phyloP scores from a whole-genome alignment of 2,888 invertebrate species.

The Fragum whitleyi region DNA sequence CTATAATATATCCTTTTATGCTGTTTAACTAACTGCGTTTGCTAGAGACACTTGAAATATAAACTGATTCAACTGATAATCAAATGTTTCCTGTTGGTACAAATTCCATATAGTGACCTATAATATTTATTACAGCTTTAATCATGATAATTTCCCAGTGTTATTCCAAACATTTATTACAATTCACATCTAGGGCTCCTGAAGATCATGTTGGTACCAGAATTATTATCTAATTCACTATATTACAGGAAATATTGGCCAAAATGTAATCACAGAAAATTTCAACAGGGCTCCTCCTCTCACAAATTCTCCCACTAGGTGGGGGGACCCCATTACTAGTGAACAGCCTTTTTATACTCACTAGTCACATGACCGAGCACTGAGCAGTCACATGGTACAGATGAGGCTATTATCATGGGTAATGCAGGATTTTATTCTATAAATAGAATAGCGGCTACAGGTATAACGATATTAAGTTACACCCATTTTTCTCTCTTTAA shows the following conservation, averaged over 20 bases:
- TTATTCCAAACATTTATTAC: slow-evolving; percentile 28
- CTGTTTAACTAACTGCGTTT: too few relatives aligned
- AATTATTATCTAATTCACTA: not conserved
- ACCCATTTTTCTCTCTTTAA: not conserved
- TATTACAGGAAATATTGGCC: slow-evolving; percentile 29
- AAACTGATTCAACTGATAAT: not conserved
- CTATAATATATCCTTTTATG: too few relatives aligned
- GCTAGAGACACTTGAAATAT: not conserved
- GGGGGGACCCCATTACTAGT: slow-evolving; percentile 60
- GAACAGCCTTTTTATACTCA: slow-evolving; percentile 52
- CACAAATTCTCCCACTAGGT: slow-evolving; percentile 51
- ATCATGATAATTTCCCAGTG: not conserved
- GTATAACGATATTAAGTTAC: not conserved
- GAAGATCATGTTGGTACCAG: slow-evolving; percentile 34
- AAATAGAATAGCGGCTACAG: slow-evolving; percentile 12
- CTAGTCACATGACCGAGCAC: slow-evolving; percentile 46
- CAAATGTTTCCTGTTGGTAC: not conserved
- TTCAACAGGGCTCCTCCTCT: slow-evolving; percentile 33
- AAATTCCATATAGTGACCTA: not conserved
- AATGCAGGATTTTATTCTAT: slow-evolving; percentile 30
- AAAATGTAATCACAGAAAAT: slow-evolving; percentile 14
- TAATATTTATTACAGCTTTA: not conserved
- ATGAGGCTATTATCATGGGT: slow-evolving; percentile 34
- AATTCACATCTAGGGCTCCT: slow-evolving; percentile 4
- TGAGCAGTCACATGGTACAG: slow-evolving; percentile 36